Conservation (phyloP, 2,113 vertebrate genomes). For the Octodon degus region DNA sequence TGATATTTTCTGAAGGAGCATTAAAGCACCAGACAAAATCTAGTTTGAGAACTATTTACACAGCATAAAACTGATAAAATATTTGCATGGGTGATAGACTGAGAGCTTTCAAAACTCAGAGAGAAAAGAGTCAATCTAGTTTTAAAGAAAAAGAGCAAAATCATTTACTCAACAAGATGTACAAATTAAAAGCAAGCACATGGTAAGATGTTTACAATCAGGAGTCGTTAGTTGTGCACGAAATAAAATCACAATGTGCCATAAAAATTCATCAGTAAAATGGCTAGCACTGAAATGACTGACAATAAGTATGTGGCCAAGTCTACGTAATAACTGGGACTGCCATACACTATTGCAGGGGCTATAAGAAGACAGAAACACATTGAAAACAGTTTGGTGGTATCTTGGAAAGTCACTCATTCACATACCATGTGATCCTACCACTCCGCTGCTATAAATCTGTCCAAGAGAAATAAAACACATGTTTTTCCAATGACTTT, state of each 20-base stretch:
- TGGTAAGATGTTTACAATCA: neutral
- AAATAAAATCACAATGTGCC: neutral
- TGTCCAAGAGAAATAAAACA: neutral
- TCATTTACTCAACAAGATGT: neutral
- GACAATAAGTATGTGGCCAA: neutral
- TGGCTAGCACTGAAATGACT: neutral
- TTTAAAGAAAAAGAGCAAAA: neutral
- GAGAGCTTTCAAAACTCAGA: neutral
- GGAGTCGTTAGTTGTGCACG: neutral
- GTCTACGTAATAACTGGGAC: neutral
- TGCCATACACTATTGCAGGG: neutral
- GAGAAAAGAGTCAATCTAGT: neutral
- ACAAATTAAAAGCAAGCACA: neutral
- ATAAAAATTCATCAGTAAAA: neutral
- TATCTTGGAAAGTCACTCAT: neutral
- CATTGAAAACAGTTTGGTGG: neutral
- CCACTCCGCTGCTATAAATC: neutral
- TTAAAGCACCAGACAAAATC: neutral
- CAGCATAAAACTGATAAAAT: neutral
- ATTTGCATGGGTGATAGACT: neutral
- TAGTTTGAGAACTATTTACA: neutral
- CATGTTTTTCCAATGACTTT: neutral
- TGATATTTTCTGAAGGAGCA: neutral
- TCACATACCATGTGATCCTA: neutral
- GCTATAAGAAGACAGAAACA: neutral